Evolutionary conservation across 2,113 vertebrate genomes (phyloP), one percentile per base, ranked within the genome.

Genomic region (Paracyprichromis sp.): DNA sequence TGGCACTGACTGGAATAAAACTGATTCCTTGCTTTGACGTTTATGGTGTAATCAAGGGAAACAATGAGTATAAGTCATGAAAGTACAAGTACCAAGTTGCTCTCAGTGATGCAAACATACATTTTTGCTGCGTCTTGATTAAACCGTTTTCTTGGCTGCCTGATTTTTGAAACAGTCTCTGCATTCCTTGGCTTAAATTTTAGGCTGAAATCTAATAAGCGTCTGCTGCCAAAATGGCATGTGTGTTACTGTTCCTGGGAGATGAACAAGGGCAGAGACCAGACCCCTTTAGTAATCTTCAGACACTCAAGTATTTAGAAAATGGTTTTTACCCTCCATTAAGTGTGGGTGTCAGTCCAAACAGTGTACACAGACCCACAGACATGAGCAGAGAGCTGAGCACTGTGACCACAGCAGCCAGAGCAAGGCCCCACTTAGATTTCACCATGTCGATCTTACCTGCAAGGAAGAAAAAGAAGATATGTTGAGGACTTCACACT

Each of bases 361-460:
- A 99, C 4, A 99, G 97, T 0, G 98, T 99, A 85, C 99, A 99
- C 76, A 99, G 96, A 40, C 99, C 99, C 14, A 99, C 99, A 0
- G 99, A 99, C 98, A 99, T 99, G 83, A 99, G 98, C 94, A 99
- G 96, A 0, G 99, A 99, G 96, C 99, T 99, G 91, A 99, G 98
- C 57, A 99, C 99, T 0, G 99, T 99, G 89, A 99, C 98, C 54
- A 99, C 98, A 0, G 99, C 99, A 0, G 99, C 99, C 96, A 99
- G 95, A 0, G 99, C 99, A 93, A 99, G 95, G 5, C 99, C 99
- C 99, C 99, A 99, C 85, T 99, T 99, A 0, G 99, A 99, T 92
- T 98, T 99, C 96, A 99, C 99, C 98, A 99, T 98, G 96, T 99
- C 99, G 2, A 99, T 99, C 95, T 99, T 99, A 66, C 99, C 99